phyloP scores from a whole-genome alignment of 2,797 vertebrate genomes.

The Gouania willdenowi region DNA sequence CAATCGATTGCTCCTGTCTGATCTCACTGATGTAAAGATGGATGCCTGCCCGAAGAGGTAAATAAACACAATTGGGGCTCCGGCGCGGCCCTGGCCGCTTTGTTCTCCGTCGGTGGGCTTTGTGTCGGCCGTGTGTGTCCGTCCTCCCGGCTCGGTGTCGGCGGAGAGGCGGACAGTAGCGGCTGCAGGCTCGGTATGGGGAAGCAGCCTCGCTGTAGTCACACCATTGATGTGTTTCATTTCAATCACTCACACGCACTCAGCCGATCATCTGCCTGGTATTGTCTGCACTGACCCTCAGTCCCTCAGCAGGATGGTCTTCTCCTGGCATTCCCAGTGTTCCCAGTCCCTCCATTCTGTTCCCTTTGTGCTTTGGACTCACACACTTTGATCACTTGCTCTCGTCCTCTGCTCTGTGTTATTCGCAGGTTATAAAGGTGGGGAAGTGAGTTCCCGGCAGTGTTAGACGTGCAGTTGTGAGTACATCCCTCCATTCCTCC shows the following conservation, averaged over 20 bases:
- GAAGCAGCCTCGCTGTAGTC: slow-evolving; percentile 16
- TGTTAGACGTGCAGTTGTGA: slow-evolving; percentile 51
- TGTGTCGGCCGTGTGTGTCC: neutral
- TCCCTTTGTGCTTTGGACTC: slow-evolving; percentile 27
- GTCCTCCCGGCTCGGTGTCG: neutral
- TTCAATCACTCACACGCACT: no score
- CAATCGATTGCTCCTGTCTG: slow-evolving; percentile 76
- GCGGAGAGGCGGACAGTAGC: slow-evolving; percentile 32
- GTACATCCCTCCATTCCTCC: slow-evolving; percentile 28
- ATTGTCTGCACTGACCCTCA: no score
- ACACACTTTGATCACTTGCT: slow-evolving; percentile 25
- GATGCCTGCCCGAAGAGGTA: slow-evolving; percentile 71
- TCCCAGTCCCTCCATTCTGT: slow-evolving; percentile 65
- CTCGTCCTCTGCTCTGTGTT: slow-evolving; percentile 7
- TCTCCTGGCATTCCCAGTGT: slow-evolving; percentile 17
- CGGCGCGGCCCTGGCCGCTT: neutral
- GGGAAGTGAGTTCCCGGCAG: slow-evolving; percentile 26
- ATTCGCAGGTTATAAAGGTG: slow-evolving; percentile 44
- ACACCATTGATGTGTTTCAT: no score
- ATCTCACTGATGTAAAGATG: slow-evolving; percentile 67
- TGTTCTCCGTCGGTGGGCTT: neutral
- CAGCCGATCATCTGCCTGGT: no score
- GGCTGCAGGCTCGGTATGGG: slow-evolving; percentile 17
- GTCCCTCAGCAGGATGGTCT: slow-evolving; percentile 1
- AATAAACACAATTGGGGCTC: slow-evolving; percentile 62